Percentiles rank a stretch among this genome's conserved stretches.
These are phyloP conservation scores for Trematomus loennbergii DNA, from an alignment of 2,113 vertebrate species.

Conservation along the genomic window DNA sequence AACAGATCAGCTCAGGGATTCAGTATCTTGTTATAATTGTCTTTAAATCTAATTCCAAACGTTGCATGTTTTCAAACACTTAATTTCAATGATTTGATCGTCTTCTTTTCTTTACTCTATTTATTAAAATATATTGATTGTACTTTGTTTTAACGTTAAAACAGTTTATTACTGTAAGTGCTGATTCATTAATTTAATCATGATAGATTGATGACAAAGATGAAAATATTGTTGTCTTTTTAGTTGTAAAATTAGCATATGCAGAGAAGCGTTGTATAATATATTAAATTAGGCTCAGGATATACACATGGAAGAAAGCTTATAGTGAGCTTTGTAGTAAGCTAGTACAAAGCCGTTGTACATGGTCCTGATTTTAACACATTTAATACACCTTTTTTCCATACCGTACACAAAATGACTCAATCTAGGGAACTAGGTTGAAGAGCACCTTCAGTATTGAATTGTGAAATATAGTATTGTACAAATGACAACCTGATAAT, in stretches of 20 bases:
- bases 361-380: too few species aligned
- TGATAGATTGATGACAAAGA: not conserved
- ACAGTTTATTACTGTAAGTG: not conserved
- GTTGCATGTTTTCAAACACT: not conserved
- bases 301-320: too few species aligned
- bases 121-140: not conserved
- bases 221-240: conserved; percentile 16
- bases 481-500: too few species aligned
- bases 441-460: too few species aligned
- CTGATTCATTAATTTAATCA: not conserved
- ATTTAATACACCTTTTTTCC: too few species aligned
- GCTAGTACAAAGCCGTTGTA: too few species aligned
- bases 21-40: conserved; percentile 17
- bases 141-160: not conserved
- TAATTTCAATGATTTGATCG: not conserved
- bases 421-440: too few species aligned
- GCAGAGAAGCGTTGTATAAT: not conserved
- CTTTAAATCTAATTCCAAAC: not conserved
- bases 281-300: not conserved
- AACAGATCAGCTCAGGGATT: not conserved
- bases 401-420: too few species aligned
- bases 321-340: too few species aligned
- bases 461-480: too few species aligned
- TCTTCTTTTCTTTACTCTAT: not conserved
- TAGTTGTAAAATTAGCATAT: not conserved